Conservation (phyloP, 2,113 vertebrate genomes). For the Antechinus stuartii region DNA sequence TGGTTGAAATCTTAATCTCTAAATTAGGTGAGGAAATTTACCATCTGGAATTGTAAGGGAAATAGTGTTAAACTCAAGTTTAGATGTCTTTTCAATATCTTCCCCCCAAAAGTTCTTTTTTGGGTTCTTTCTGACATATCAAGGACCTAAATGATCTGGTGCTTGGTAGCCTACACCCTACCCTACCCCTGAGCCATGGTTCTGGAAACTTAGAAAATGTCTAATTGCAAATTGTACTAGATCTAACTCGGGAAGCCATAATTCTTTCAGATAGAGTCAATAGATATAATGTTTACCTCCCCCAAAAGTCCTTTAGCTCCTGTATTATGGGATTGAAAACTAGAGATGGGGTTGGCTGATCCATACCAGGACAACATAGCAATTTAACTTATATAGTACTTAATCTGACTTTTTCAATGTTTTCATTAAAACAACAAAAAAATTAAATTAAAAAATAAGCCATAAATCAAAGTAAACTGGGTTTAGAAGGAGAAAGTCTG, state of each 20-base stretch:
- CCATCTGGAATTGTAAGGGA: neutral
- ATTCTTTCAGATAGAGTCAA: neutral
- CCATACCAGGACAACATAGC: neutral
- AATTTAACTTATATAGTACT: neutral
- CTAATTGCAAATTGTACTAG: neutral
- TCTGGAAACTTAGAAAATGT: neutral
- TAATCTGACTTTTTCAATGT: neutral
- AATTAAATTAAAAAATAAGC: neutral
- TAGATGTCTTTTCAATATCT: neutral
- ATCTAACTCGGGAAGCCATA: neutral
- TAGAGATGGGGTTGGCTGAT: neutral
- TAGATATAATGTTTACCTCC: neutral
- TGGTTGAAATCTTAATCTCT: neutral
- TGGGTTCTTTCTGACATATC: too few relatives aligned
- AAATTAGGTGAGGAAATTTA: neutral
- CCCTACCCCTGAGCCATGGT: neutral
- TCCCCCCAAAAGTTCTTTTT: neutral
- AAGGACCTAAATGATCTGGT: neutral
- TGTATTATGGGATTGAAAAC: neutral
- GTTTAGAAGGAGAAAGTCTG: neutral
- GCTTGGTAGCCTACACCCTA: neutral
- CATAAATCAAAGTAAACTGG: neutral
- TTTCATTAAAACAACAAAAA: neutral
- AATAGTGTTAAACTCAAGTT: conserved; percentile 1
- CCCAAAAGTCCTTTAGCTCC: neutral